These are phyloP conservation scores for Nothocercus nigrocapillus DNA, from an alignment of 2,113 vertebrate species.

Conservation along the genomic window DNA sequence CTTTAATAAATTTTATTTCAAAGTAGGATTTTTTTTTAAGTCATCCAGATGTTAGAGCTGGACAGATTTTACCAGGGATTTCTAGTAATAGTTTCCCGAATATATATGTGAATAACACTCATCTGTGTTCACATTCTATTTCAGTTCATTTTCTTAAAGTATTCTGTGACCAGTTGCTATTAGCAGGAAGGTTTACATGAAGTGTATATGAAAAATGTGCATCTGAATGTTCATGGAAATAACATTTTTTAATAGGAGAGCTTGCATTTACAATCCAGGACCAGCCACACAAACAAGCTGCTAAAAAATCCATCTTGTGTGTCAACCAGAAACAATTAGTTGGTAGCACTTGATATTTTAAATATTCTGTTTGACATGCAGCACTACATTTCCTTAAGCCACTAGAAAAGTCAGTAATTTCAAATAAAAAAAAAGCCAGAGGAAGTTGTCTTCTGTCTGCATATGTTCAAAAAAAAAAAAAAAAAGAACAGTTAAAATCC, in stretches of 20 bases:
- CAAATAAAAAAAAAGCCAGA: neutral
- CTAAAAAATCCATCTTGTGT: neutral
- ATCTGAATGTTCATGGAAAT: neutral
- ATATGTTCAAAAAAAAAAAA: neutral
- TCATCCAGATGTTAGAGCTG: constrained; percentile 13
- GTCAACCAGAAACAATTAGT: neutral
- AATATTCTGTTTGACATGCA: neutral
- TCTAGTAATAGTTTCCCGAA: constrained; percentile 7
- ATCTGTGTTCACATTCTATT: neutral
- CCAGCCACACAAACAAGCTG: neutral
- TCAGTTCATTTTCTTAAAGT: neutral
- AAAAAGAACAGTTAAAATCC: neutral
- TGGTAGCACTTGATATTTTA: neutral
- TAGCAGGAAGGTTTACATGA: constrained; percentile 1
- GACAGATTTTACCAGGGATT: neutral
- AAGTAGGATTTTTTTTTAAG: constrained; percentile 4
- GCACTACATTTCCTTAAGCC: neutral
- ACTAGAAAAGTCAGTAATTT: neutral
- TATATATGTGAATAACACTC: constrained; percentile 3
- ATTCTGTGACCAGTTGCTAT: neutral
- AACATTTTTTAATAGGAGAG: neutral
- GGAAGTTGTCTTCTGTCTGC: neutral
- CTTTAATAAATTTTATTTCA: constrained; percentile 32
- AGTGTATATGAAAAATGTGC: neutral
- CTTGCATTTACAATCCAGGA: neutral